Evolutionary conservation across 2,797 vertebrate species (phyloP).

Genomic region (Chaenodraco wilsoni): DNA sequence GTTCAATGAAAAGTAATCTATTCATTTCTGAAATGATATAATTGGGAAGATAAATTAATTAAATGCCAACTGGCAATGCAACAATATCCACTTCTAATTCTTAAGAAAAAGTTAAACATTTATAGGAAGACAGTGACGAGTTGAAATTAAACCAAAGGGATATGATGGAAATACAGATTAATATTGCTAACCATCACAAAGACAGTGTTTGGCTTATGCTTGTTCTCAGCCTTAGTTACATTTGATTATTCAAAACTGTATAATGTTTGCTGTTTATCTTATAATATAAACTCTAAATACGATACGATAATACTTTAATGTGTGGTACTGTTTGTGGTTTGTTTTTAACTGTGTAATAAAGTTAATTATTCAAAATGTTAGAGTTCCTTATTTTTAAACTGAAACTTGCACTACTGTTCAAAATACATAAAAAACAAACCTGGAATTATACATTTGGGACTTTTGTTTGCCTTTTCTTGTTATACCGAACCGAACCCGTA

Average conservation of each 20-base stretch:
- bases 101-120: not conserved
- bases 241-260: not conserved
- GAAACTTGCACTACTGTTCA: too few relatives aligned
- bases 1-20: not conserved
- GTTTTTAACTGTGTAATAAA: too few relatives aligned
- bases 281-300: not conserved
- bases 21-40: slow-evolving; percentile 25
- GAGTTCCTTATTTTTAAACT: too few relatives aligned
- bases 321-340: too few relatives aligned
- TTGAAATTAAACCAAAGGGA: not conserved
- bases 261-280: not conserved
- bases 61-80: not conserved
- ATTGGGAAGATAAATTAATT: not conserved
- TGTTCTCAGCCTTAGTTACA: not conserved
- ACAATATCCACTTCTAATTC: not conserved
- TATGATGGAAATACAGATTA: not conserved
- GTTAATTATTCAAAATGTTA: too few relatives aligned
- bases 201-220: not conserved
- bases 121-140: not conserved
- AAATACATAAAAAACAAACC: too few relatives aligned
- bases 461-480: too few relatives aligned
- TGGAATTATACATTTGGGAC: too few relatives aligned
- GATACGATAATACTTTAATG: too few relatives aligned
- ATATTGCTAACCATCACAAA: not conserved
- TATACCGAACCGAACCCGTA: too few relatives aligned